Percentiles rank a stretch among this genome's conserved stretches.
These are phyloP conservation scores for Rhinichthys osculus DNA, from an alignment of 2,797 vertebrate genomes.

Conservation along the genomic window DNA sequence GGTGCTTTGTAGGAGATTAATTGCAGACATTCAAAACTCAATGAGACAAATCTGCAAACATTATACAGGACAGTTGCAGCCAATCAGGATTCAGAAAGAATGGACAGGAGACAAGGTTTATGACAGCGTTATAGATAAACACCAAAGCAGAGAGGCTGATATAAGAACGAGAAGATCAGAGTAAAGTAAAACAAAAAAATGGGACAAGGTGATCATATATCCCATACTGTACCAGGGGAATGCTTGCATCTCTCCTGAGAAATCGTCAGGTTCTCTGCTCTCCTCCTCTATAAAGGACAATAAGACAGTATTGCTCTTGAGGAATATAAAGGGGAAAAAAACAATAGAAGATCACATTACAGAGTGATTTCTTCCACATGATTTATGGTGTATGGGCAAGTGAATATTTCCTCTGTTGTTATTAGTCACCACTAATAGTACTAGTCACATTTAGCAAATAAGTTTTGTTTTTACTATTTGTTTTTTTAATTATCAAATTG, in stretches of 20 bases:
- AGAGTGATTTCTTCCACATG: constrained; percentile 10
- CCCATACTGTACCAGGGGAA: constrained; percentile 28
- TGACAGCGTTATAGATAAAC: constrained; percentile 22
- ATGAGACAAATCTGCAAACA: constrained; percentile 48
- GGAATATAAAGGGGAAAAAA: neutral
- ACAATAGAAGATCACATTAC: neutral
- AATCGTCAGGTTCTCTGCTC: constrained; percentile 26
- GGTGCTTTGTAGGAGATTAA: constrained; percentile 48
- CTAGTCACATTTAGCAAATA: neutral
- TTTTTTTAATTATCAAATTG: neutral
- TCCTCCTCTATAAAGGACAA: constrained; percentile 12
- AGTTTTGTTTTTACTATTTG: neutral
- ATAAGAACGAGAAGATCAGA: neutral
- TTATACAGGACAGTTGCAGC: constrained; percentile 14
- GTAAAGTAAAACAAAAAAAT: constrained; percentile 40
- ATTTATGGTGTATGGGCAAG: neutral
- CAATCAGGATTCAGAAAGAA: constrained; percentile 25
- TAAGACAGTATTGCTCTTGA: constrained; percentile 15
- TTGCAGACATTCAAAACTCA: constrained; percentile 48
- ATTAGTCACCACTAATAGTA: neutral
- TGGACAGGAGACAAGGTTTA: constrained; percentile 20
- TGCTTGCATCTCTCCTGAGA: constrained; percentile 40
- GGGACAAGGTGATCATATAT: constrained; percentile 62
- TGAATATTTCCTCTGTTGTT: neutral
- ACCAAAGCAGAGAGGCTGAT: constrained; percentile 2